These are phyloP conservation scores for fruit fly (Drosophila melanogaster) DNA, from an alignment of 1,140 invertebrate species.

Conservation along the genomic window DNA sequence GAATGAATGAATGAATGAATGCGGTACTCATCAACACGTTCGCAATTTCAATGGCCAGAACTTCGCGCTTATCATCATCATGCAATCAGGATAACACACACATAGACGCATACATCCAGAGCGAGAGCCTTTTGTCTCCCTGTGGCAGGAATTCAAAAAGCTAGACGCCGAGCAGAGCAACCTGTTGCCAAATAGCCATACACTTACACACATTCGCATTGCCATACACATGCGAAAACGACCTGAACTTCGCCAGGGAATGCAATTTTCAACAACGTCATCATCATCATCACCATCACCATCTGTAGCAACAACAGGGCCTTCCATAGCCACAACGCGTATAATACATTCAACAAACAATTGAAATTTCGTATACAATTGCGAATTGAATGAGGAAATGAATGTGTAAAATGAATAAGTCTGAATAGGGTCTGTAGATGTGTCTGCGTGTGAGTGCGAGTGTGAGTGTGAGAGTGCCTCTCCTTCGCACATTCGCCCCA, in stretches of 20 bases:
- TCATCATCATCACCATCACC: conserved; percentile 42
- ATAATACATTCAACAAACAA: conserved; percentile 82
- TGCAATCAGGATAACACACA: conserved; percentile 70
- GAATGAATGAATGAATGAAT: conserved; percentile 50
- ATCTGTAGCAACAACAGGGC: conserved; percentile 38
- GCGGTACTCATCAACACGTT: conserved; percentile 74
- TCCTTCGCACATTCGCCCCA: conserved; percentile 2
- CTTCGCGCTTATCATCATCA: conserved; percentile 80
- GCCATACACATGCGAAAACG: conserved; percentile 25
- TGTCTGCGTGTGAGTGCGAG: conserved; percentile 16
- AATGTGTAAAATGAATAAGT: conserved; percentile 83
- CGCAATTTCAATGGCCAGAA: conserved; percentile 79
- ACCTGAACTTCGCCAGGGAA: conserved; percentile 77
- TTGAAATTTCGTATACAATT: conserved; percentile 83
- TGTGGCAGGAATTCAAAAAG: conserved; percentile 79
- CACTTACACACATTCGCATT: not conserved
- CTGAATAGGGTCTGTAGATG: conserved; percentile 68
- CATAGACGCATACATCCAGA: conserved; percentile 21
- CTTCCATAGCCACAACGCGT: conserved; percentile 54
- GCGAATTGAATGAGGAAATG: conserved; percentile 83
- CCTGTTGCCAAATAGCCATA: conserved; percentile 55
- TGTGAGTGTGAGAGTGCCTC: conserved; percentile 10
- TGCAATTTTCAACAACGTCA: conserved; percentile 82
- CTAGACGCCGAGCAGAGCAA: conserved; percentile 59
- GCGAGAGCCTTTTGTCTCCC: conserved; percentile 69